phyloP scores from a whole-genome alignment of 1,140 invertebrate genomes.

The Caerostris extrusa region DNA sequence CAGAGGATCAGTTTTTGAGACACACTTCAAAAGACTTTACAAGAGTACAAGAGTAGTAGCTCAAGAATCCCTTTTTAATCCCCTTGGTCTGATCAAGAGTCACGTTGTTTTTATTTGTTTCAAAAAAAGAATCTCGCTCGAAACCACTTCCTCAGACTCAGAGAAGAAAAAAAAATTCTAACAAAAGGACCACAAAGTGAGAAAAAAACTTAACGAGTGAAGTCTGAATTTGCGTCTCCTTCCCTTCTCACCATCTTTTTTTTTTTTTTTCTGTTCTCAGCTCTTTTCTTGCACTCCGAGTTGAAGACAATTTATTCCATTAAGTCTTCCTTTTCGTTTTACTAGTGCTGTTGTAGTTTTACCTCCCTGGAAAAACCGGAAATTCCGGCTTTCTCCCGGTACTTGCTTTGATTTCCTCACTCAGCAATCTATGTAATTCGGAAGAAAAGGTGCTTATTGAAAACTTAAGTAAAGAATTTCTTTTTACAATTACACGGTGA shows the following conservation, averaged over 20 bases:
- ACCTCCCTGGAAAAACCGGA: neutral
- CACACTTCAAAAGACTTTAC: no score
- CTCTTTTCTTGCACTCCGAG: neutral
- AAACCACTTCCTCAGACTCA: neutral
- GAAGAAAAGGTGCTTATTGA: constrained; percentile 25
- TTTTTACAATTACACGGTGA: no score
- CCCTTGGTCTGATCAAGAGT: neutral
- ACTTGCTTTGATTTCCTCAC: neutral
- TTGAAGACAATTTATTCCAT: constrained; percentile 40
- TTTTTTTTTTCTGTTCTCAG: neutral
- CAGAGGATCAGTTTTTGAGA: no score
- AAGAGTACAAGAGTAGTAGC: no score
- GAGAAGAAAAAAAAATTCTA: neutral
- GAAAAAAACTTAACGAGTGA: neutral
- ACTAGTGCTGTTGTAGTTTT: neutral
- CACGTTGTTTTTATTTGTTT: neutral
- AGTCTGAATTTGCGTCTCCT: neutral
- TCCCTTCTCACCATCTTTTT: no score
- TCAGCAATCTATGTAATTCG: neutral
- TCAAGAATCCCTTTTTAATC: neutral
- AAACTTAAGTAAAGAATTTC: neutral
- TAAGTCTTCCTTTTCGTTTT: neutral
- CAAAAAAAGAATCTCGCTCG: neutral
- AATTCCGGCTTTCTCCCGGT: neutral
- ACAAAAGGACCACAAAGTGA: neutral